These are phyloP conservation scores for Lutjanus erythropterus DNA, from an alignment of 2,113 vertebrate genomes.

Conservation along the genomic window DNA sequence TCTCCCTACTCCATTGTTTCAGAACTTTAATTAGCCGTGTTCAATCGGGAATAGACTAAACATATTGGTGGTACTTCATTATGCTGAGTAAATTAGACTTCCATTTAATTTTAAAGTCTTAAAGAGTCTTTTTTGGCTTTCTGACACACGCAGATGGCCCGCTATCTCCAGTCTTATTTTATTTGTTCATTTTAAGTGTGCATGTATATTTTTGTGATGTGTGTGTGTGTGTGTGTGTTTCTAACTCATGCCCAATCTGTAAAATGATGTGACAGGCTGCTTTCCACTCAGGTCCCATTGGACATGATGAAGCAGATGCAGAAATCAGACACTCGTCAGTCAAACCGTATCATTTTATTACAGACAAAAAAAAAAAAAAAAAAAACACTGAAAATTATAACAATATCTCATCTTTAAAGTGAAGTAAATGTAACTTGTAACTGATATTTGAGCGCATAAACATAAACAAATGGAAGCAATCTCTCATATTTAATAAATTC, in stretches of 20 bases:
- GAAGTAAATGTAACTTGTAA: background rate
- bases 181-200: conserved; percentile 4
- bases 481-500: no score
- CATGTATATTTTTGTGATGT: background rate
- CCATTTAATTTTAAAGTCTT: conserved; percentile 45
- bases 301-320: background rate
- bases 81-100: conserved; percentile 53
- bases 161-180: background rate
- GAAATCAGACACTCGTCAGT: conserved; percentile 1
- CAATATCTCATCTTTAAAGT: background rate
- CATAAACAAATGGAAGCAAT: no score
- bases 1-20: conserved; percentile 37
- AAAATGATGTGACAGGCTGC: background rate
- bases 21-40: conserved; percentile 59
- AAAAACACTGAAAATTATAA: background rate
- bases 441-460: no score
- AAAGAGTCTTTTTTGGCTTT: conserved; percentile 17
- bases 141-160: conserved; percentile 19
- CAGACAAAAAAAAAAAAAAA: background rate
- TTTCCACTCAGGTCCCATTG: background rate
- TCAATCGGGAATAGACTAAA: conserved; percentile 52
- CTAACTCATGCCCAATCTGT: background rate
- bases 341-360: background rate
- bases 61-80: conserved; percentile 49
- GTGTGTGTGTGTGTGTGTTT: background rate